These are phyloP conservation scores for Habropoda laboriosa DNA, from an alignment of 1,140 invertebrate species.

Conservation along the genomic window DNA sequence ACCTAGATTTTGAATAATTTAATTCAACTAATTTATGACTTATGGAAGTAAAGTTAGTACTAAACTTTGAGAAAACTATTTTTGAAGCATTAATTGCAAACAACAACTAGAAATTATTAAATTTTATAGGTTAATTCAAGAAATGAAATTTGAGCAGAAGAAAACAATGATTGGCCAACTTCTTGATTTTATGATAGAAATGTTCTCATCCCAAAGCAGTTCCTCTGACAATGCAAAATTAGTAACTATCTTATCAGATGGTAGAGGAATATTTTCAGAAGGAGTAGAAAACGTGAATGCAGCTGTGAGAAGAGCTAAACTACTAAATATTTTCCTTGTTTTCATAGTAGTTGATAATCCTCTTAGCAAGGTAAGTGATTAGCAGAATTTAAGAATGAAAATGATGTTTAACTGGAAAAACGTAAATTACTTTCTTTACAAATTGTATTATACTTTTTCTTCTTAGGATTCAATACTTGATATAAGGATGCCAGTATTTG, in stretches of 20 bases:
- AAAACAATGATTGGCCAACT: slow-evolving; percentile 91
- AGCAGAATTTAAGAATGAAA: not conserved
- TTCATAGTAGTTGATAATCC: slow-evolving; percentile 98
- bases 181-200: slow-evolving; percentile 88
- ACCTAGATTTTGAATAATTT: no score
- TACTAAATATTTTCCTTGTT: slow-evolving; percentile 94
- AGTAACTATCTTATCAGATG: slow-evolving; percentile 96
- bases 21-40: no score
- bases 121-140: slow-evolving; percentile 84
- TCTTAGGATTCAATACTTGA: slow-evolving; percentile 95
- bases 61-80: no score
- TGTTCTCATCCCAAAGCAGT: slow-evolving; percentile 84
- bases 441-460: slow-evolving; percentile 36
- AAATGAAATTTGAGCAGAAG: slow-evolving; percentile 90
- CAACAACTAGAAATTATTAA: no score
- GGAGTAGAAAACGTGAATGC: slow-evolving; percentile 89
- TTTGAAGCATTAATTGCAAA: no score
- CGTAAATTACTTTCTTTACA: slow-evolving; percentile 1
- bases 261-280: slow-evolving; percentile 95
- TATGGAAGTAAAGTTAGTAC: no score
- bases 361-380: slow-evolving; percentile 88
- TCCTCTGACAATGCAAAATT: slow-evolving; percentile 90
- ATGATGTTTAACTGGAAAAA: not conserved
- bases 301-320: slow-evolving; percentile 90
- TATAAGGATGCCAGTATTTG: slow-evolving; percentile 90